Percentiles rank a stretch among this genome's conserved stretches.
Evolutionary conservation across 2,888 invertebrate species (phyloP).

Genomic region (Spatulosminthurus flaviceps): DNA sequence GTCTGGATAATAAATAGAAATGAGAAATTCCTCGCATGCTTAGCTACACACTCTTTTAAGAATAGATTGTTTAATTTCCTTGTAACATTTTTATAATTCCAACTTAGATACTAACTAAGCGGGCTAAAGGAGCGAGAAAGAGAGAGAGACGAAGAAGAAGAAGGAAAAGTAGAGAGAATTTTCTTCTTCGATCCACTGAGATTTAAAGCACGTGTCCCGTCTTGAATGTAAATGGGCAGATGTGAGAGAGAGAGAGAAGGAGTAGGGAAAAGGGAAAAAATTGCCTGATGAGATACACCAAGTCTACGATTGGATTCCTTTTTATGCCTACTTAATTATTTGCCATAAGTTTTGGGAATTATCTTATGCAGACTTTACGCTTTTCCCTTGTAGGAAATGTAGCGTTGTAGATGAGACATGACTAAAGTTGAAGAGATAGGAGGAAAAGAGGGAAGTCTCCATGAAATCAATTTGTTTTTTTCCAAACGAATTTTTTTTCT

Average conservation of each 20-base stretch:
- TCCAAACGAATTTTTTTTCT: too few species aligned
- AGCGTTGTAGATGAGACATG: not conserved
- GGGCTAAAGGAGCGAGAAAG: not conserved
- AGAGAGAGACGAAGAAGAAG: not conserved
- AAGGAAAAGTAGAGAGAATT: too few species aligned
- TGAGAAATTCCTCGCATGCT: conserved; percentile 46
- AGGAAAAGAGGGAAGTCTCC: not conserved
- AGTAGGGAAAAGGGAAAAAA: not conserved
- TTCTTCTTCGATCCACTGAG: not conserved
- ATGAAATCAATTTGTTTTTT: too few species aligned
- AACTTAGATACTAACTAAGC: not conserved
- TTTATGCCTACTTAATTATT: conserved; percentile 39
- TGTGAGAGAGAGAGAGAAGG: not conserved
- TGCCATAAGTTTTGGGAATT: conserved; percentile 34
- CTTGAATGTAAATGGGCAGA: not conserved
- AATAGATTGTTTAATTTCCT: conserved; percentile 1
- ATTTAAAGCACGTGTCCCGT: conserved; percentile 35
- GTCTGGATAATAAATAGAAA: conserved; percentile 45
- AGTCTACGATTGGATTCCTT: not conserved
- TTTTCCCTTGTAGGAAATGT: not conserved
- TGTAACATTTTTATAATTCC: conserved; percentile 18
- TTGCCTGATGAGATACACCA: not conserved
- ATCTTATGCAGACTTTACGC: not conserved
- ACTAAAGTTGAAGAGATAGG: not conserved
- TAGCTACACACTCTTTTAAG: conserved; percentile 24